Evolutionary conservation across 2,888 invertebrate genomes (phyloP).

Genomic region (Myopa testacea): DNA sequence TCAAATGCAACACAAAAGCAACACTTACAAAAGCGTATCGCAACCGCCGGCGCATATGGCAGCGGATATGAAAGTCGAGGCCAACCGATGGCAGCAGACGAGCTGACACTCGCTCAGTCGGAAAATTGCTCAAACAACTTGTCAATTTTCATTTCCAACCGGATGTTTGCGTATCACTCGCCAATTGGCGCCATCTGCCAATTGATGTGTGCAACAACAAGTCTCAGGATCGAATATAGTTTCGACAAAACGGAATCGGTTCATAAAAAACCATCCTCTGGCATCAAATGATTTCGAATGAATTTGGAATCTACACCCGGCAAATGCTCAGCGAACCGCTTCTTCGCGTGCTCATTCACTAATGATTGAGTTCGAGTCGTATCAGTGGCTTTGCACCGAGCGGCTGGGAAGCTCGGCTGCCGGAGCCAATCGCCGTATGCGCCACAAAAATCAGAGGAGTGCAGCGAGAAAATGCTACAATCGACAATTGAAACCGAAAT

Average conservation of each 20-base stretch:
- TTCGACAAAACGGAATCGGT: constrained; percentile 17
- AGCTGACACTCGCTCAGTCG: constrained; percentile 47
- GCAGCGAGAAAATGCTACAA: background rate
- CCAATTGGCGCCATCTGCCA: constrained; percentile 60
- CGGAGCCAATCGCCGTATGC: background rate
- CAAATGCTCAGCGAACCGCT: constrained; percentile 17
- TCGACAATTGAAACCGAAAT: background rate
- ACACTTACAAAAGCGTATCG: background rate
- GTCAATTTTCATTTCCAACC: constrained; percentile 56
- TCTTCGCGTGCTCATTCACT: constrained; percentile 16
- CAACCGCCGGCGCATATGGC: constrained; percentile 2
- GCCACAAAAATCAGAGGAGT: background rate
- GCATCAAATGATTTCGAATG: constrained; percentile 32
- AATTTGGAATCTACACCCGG: constrained; percentile 24
- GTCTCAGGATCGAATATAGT: background rate
- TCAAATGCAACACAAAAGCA: constrained; percentile 31
- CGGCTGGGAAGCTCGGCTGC: constrained; percentile 16
- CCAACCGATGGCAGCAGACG: constrained; percentile 20
- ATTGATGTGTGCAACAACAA: constrained; percentile 1
- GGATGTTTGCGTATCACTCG: constrained; percentile 59
- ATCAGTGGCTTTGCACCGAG: constrained; percentile 1
- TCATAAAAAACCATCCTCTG: background rate
- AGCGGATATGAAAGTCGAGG: constrained; percentile 28
- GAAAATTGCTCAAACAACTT: constrained; percentile 57
- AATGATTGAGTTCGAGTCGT: constrained; percentile 18